These are phyloP conservation scores for Hepsetus odoe DNA, from an alignment of 2,113 vertebrate genomes.

Conservation along the genomic window DNA sequence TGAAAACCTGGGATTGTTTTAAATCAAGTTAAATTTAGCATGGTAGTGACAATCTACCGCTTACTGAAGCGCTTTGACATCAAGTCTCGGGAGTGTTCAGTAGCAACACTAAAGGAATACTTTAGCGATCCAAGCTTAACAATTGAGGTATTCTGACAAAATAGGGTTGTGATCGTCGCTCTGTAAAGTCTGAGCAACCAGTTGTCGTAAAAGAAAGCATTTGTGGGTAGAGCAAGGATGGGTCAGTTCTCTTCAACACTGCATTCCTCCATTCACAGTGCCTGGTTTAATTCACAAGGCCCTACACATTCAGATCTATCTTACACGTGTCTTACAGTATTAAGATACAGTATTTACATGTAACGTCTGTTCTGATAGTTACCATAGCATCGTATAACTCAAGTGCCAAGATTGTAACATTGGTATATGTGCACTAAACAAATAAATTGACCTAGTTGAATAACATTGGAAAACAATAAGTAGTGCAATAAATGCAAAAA, in stretches of 20 bases:
- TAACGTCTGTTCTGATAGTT: conserved; percentile 52
- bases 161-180: not conserved
- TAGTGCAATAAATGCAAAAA: conserved; percentile 56
- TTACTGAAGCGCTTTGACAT: too few relatives aligned
- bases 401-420: conserved; percentile 66
- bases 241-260: conserved; percentile 30
- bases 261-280: conserved; percentile 17
- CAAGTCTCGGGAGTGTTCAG: too few relatives aligned
- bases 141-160: not conserved
- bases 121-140: too few relatives aligned
- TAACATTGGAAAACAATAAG: conserved; percentile 45
- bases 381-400: conserved; percentile 53
- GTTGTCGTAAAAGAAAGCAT: not conserved
- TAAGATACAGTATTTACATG: conserved; percentile 59
- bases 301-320: conserved; percentile 40
- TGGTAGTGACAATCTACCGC: too few relatives aligned
- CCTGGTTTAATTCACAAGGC: conserved; percentile 4
- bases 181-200: not conserved
- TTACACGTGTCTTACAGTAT: conserved; percentile 57
- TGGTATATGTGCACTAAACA: conserved; percentile 53
- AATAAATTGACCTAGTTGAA: conserved; percentile 61
- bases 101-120: not conserved
- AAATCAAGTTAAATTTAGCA: too few relatives aligned
- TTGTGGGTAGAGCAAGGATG: not conserved
- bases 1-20: too few relatives aligned